Percentiles rank a stretch among this genome's conserved stretches.
These are phyloP conservation scores for Acrocephalus arundinaceus DNA, from an alignment of 2,113 vertebrate genomes.

Conservation along the genomic window DNA sequence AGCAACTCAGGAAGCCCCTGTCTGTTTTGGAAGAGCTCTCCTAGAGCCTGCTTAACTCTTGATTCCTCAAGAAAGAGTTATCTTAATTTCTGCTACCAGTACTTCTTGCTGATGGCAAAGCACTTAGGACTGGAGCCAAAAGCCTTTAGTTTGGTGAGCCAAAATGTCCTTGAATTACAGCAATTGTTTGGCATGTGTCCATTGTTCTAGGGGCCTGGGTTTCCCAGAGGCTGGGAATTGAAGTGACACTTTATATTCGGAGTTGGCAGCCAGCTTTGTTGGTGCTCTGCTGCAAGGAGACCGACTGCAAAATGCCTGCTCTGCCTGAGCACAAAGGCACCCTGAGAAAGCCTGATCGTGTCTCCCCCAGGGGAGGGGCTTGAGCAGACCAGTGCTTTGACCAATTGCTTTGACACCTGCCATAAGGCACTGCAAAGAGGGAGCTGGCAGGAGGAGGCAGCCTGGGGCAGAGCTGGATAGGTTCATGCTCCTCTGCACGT, in stretches of 20 bases:
- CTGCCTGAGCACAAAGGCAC: conserved; percentile 20
- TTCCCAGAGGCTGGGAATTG: conserved; percentile 48
- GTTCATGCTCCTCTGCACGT: background rate
- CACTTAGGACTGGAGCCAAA: conserved; percentile 30
- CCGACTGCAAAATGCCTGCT: background rate
- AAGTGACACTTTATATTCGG: conserved; percentile 41
- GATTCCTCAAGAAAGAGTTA: background rate
- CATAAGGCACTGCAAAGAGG: background rate
- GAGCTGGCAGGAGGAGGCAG: background rate
- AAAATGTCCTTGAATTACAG: conserved; percentile 43
- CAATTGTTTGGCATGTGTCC: conserved; percentile 54
- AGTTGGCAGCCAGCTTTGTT: conserved; percentile 34
- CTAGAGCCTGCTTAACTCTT: background rate
- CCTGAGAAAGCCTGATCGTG: background rate
- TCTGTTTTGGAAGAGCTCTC: background rate
- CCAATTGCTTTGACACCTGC: conserved; percentile 39
- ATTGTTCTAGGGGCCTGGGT: conserved; percentile 24
- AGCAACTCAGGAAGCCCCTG: background rate
- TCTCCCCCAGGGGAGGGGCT: background rate
- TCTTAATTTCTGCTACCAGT: conserved; percentile 13
- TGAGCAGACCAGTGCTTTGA: background rate
- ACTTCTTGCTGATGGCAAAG: conserved; percentile 21
- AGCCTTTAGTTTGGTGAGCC: conserved; percentile 21
- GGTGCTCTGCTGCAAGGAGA: background rate
- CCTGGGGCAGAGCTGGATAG: background rate